Evolutionary conservation across 2,113 vertebrate genomes (phyloP).

Genomic region (Benitochromis conjunctus): DNA sequence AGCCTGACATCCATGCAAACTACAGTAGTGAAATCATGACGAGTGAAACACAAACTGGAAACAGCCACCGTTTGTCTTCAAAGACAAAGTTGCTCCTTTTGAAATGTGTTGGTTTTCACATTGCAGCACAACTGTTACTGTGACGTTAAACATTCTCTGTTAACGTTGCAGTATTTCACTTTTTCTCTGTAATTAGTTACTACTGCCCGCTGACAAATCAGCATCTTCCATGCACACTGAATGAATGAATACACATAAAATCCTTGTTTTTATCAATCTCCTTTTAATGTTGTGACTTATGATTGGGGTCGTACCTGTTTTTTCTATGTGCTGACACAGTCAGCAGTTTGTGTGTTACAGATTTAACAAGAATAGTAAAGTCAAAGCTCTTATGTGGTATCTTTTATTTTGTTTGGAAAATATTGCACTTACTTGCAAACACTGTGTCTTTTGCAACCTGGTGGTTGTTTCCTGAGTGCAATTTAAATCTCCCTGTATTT

Average conservation of each 20-base stretch:
- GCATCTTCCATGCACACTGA: neutral
- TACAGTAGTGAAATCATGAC: rapidly evolving
- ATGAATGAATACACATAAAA: neutral
- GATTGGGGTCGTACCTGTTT: neutral
- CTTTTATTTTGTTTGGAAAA: neutral
- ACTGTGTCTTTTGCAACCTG: neutral
- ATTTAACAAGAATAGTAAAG: neutral
- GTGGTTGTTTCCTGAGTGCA: neutral
- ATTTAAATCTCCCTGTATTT: neutral
- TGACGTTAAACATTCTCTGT: neutral
- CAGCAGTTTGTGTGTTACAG: neutral
- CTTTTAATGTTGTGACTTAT: neutral
- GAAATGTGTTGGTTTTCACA: neutral
- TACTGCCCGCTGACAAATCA: no score
- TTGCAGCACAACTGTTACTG: neutral
- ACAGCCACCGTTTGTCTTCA: neutral
- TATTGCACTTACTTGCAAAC: no score
- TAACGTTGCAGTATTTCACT: neutral
- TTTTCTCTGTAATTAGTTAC: no score
- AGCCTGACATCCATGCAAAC: neutral
- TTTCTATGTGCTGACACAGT: neutral
- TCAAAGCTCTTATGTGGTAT: neutral
- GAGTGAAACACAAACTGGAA: neutral
- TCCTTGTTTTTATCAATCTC: neutral
- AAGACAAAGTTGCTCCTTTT: neutral